These are phyloP conservation scores for Camponotus fellah DNA, from an alignment of 2,888 invertebrate species.

Conservation along the genomic window DNA sequence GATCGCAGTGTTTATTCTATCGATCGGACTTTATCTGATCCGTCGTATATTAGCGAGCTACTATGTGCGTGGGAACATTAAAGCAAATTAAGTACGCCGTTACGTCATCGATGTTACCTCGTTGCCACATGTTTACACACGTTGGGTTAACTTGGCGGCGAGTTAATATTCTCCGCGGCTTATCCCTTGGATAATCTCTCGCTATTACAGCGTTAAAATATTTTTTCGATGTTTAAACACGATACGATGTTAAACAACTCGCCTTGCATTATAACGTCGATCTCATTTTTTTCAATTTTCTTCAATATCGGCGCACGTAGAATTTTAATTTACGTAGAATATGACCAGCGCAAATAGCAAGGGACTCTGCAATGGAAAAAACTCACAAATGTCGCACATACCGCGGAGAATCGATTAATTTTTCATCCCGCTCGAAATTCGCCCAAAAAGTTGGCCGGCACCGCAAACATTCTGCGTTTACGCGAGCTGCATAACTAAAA, in stretches of 20 bases:
- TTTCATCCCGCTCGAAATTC: background rate
- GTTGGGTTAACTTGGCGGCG: conserved; percentile 4
- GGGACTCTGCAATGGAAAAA: background rate
- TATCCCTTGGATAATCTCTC: background rate
- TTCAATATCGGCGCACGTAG: background rate
- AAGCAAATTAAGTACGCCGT: conserved; percentile 34
- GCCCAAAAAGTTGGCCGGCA: background rate
- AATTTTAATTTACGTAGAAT: background rate
- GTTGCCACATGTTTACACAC: conserved; percentile 26
- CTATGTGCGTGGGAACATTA: conserved; percentile 24
- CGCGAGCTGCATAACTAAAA: background rate
- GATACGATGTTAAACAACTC: background rate
- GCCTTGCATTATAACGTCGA: background rate
- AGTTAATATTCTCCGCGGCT: conserved; percentile 17
- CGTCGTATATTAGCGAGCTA: conserved; percentile 49
- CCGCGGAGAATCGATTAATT: background rate
- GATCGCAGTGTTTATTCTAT: conserved; percentile 57
- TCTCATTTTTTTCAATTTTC: background rate
- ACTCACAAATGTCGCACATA: background rate
- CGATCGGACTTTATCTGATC: conserved; percentile 63
- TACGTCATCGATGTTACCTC: conserved; percentile 34
- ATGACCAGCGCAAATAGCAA: background rate
- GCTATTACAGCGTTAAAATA: conserved; percentile 21
- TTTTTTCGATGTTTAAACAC: background rate
- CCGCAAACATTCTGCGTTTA: background rate